A percentile compares a stretch with the other conserved stretches of the same genome.
Conservation (phyloP, 2,797 vertebrate genomes). For the Alcedo atthis region DNA sequence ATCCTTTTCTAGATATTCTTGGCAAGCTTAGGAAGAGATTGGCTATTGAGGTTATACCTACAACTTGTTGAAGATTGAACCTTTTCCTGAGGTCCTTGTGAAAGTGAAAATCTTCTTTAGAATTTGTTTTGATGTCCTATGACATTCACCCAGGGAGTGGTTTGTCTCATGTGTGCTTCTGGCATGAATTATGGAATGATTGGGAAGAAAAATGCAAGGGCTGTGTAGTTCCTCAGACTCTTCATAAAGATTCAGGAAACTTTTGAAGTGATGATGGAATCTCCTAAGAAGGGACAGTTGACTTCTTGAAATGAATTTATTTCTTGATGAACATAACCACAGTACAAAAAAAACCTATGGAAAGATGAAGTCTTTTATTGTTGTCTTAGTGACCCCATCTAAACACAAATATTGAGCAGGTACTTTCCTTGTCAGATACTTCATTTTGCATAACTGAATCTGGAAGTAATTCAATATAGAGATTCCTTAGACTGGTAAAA, state of each 20-base stretch:
- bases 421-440: not conserved
- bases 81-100: not conserved
- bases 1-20: not conserved
- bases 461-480: not conserved
- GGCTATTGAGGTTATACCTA: not conserved
- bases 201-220: not conserved
- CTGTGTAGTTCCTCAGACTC: not conserved
- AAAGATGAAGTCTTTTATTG: not conserved
- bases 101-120: not conserved
- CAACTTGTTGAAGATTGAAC: not conserved
- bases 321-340: not conserved
- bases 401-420: not conserved
- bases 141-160: not conserved
- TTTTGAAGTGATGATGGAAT: not conserved
- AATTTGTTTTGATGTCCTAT: not conserved
- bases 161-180: not conserved
- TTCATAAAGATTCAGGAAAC: not conserved
- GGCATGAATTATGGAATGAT: not conserved
- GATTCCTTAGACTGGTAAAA: not conserved
- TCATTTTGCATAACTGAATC: not conserved
- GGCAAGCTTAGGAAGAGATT: not conserved
- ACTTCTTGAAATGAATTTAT: constrained; percentile 5
- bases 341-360: not conserved
- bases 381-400: not conserved
- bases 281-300: not conserved